A percentile compares a stretch with the other conserved stretches of the same genome.
These are phyloP conservation scores for Pristionchus maxplancki DNA, from an alignment of 2,888 invertebrate species.

Conservation along the genomic window DNA sequence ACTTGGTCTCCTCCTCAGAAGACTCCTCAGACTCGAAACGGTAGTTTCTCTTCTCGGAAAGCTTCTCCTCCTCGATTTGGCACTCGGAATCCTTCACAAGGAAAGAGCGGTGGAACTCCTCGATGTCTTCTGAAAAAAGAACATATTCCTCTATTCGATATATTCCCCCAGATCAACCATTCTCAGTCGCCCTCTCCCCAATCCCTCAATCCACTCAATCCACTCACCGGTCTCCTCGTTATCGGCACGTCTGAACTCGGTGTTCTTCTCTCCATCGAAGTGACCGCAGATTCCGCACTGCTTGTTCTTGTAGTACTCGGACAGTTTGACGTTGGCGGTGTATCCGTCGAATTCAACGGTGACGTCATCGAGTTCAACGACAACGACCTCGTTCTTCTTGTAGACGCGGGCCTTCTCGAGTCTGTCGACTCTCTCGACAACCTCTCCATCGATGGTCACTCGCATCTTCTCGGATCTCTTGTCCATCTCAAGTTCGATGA, in stretches of 20 bases:
- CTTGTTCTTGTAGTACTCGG: conserved; percentile 47
- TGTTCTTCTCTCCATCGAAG: conserved; percentile 39
- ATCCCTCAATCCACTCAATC: conserved; percentile 52
- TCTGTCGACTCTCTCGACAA: conserved; percentile 7
- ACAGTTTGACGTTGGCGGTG: conserved; percentile 44
- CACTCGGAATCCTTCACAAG: conserved; percentile 48
- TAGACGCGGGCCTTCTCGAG: conserved; percentile 33
- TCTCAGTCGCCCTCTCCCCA: not conserved
- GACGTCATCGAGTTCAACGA: conserved; percentile 54
- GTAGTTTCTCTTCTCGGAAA: conserved; percentile 47
- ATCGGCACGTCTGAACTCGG: conserved; percentile 53
- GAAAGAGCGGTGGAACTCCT: conserved; percentile 52
- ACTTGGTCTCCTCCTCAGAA: not conserved
- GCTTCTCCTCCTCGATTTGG: conserved; percentile 43
- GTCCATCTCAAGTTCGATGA: conserved; percentile 27
- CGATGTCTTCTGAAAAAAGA: conserved; percentile 24
- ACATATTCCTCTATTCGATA: too few relatives aligned
- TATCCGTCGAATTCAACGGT: conserved; percentile 46
- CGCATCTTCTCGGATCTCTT: conserved; percentile 13
- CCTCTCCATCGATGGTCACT: conserved; percentile 11
- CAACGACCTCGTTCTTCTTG: conserved; percentile 22
- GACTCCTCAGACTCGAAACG: not conserved
- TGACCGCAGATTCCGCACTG: conserved; percentile 44
- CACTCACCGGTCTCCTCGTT: conserved; percentile 53
- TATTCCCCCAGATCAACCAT: too few relatives aligned